Evolutionary conservation across 2,797 vertebrate genomes (phyloP).

Genomic region (Xerus rutilus): DNA sequence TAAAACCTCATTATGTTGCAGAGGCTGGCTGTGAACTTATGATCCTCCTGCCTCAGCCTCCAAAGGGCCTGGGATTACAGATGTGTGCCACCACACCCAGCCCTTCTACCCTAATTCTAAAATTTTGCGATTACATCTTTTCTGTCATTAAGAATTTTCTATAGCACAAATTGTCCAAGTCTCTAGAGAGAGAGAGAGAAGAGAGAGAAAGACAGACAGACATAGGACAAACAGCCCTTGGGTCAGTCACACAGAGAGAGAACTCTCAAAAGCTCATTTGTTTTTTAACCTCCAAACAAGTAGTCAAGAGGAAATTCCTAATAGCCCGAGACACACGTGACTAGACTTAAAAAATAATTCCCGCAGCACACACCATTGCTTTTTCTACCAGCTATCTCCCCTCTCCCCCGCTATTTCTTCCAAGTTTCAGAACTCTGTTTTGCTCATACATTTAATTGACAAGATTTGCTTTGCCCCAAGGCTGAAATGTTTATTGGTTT

Average conservation of each 20-base stretch:
- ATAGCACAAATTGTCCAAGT: not conserved
- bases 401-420: not conserved
- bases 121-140: not conserved
- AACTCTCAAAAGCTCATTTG: not conserved
- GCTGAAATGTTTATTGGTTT: not conserved
- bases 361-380: not conserved
- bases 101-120: not conserved
- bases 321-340: not conserved
- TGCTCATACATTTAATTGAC: not conserved
- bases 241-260: not conserved
- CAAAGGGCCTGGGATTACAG: no score
- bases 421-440: not conserved
- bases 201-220: no score
- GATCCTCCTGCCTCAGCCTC: no score
- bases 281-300: not conserved
- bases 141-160: not conserved
- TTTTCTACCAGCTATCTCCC: not conserved
- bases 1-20: no score
- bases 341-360: not conserved
- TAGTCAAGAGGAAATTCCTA: slow-evolving; percentile 4
- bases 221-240: not conserved
- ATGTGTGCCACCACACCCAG: no score
- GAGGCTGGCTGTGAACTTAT: no score
- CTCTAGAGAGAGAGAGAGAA: no score
- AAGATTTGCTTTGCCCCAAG: not conserved